Evolutionary conservation across 2,797 vertebrate species (phyloP), one percentile per base, ranked within the genome.

Genomic region (Myripristis jacobus): DNA sequence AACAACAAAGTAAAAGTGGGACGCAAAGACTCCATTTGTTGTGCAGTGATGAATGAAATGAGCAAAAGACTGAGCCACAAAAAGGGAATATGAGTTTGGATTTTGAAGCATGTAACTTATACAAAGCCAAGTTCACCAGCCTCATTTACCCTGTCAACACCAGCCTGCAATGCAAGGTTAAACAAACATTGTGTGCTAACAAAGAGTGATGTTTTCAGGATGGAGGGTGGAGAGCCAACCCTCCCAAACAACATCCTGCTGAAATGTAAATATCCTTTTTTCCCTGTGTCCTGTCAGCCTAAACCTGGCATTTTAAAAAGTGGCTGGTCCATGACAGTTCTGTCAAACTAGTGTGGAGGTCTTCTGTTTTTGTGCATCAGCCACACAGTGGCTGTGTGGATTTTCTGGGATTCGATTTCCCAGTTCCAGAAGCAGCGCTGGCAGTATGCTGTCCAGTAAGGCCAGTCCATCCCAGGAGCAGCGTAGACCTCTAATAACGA

Each of bases 401-500:
- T 54, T 73, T 24, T 16, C 71, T 21, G 19, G 24, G 43, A 89
- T 55, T 36, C 75, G 58, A 38, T 27, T 77, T 52, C 96, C 95
- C 44, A 98, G 91, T 62, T 87, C 94, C 73, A 93, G 78, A 6
- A 98, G 91, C 21, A 99, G 92, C 21, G 76, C 80, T 0, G 95
- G 95, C 78, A 98, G 89, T 46, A 98, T 84, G 47, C 95, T 94
- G 91, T 98, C 97, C 80, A 98, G 85, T 70, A 98, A 81, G 2
- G 94, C 93, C 82, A 98, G 90, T 4, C 97, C 97, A 0, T 93
- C 86, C 95, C 93, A 93, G 10, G 96, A 95, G 89, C 97, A 98
- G 18, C 95, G 93, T 60, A 99, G 89, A n/a, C 96, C 95, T 5
- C 97, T 98, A 72, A 41, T 31, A 2, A 56, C 10, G 34, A 25